A percentile compares a stretch with the other conserved stretches of the same genome.
Evolutionary conservation across 2,888 invertebrate genomes (phyloP).

Genomic region (Eristalinus sepulchralis): DNA sequence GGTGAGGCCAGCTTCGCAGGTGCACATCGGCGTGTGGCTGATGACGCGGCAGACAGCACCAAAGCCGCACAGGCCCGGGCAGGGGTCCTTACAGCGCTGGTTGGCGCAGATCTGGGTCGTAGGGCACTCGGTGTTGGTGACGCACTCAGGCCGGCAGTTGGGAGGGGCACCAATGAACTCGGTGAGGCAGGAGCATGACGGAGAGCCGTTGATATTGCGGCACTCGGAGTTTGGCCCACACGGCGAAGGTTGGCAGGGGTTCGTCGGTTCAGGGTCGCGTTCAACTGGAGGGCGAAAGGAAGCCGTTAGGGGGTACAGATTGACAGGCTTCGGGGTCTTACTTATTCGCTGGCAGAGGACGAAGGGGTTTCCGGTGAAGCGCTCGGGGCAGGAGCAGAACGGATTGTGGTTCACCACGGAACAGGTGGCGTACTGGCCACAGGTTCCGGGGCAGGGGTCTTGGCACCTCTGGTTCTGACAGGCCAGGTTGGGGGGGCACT

Average conservation of each 20-base stretch:
- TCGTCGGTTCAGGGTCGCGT: conserved; percentile 74
- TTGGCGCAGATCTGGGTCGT: conserved; percentile 86
- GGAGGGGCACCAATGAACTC: conserved; percentile 87
- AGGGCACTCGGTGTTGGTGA: conserved; percentile 88
- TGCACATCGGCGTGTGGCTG: conserved; percentile 90
- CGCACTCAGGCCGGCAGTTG: conserved; percentile 88
- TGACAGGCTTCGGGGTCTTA: conserved; percentile 75
- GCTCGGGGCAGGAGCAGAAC: conserved; percentile 87
- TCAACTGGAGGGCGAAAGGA: conserved; percentile 74
- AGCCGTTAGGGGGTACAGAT: background rate
- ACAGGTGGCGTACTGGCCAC: conserved; percentile 87
- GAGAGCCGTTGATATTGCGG: conserved; percentile 83
- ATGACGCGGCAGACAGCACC: conserved; percentile 88
- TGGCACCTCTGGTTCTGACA: conserved; percentile 91
- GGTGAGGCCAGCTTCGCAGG: conserved; percentile 82
- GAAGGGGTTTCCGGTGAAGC: conserved; percentile 89
- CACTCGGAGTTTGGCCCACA: conserved; percentile 84
- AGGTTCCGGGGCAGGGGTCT: conserved; percentile 89
- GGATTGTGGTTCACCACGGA: conserved; percentile 90
- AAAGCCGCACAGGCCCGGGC: conserved; percentile 86
- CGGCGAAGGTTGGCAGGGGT: conserved; percentile 82
- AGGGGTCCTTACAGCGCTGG: conserved; percentile 89
- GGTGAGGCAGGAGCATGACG: conserved; percentile 88
- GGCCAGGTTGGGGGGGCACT: conserved; percentile 88
- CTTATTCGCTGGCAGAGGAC: conserved; percentile 84